These are phyloP conservation scores for Bostrychus sinensis DNA, from an alignment of 2,113 vertebrate species.

Conservation along the genomic window DNA sequence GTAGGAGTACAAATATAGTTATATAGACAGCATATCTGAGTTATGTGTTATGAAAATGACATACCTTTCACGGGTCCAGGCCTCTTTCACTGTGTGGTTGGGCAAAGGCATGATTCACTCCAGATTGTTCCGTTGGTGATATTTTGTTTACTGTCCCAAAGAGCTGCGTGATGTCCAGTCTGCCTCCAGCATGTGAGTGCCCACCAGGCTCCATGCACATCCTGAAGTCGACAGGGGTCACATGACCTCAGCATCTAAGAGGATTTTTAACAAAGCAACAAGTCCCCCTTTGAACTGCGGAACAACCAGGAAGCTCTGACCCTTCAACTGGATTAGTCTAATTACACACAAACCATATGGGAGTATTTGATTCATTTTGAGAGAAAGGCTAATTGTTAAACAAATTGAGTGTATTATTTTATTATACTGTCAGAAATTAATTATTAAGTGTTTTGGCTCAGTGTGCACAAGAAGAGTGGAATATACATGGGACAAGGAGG, in stretches of 20 bases:
- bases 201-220: constrained; percentile 17
- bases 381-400: not conserved
- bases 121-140: constrained; percentile 4
- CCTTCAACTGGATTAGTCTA: constrained; percentile 57
- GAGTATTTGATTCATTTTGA: constrained; percentile 22
- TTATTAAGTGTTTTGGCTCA: no score
- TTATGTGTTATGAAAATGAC: constrained; percentile 16
- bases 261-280: constrained; percentile 64
- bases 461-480: no score
- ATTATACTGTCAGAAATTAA: no score
- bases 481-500: no score
- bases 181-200: constrained; percentile 25
- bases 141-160: no score
- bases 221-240: constrained; percentile 48
- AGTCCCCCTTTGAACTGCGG: constrained; percentile 15
- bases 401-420: no score
- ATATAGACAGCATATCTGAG: not conserved
- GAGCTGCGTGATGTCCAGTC: not conserved
- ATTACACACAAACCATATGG: constrained; percentile 58
- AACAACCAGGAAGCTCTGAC: constrained; percentile 28
- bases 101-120: constrained; percentile 54
- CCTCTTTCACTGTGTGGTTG: constrained; percentile 54
- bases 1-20: no score
- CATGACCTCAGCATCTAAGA: constrained; percentile 59
- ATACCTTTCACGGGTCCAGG: constrained; percentile 64